A percentile compares a stretch with the other conserved stretches of the same genome.
These are phyloP conservation scores for Caenorhabditis imperialis DNA, from an alignment of 2,888 invertebrate genomes.

Conservation along the genomic window DNA sequence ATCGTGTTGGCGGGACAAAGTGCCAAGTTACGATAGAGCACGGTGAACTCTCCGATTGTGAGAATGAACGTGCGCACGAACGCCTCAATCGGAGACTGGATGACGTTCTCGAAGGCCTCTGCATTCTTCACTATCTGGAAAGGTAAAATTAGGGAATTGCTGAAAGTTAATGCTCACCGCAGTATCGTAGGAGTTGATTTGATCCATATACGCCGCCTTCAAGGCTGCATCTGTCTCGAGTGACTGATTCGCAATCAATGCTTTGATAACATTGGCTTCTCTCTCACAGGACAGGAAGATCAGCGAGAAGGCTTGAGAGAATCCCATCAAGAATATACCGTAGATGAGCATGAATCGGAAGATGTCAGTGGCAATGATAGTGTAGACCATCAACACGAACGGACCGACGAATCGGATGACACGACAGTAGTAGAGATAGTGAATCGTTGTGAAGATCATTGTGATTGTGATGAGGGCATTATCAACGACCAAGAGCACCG, in stretches of 20 bases:
- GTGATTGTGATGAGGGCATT: constrained; percentile 55
- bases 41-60: constrained; percentile 85
- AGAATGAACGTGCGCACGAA: constrained; percentile 94
- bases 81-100: constrained; percentile 57
- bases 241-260: constrained; percentile 19
- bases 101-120: constrained; percentile 50
- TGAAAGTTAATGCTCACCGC: constrained; percentile 2
- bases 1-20: constrained; percentile 57
- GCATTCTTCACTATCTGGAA: constrained; percentile 46
- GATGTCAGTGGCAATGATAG: constrained; percentile 96
- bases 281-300: constrained; percentile 64
- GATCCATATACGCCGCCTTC: neutral
- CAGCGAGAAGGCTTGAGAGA: constrained; percentile 86
- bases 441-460: constrained; percentile 57
- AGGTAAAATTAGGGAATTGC: neutral
- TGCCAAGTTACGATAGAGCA: constrained; percentile 62
- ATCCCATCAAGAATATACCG: constrained; percentile 95
- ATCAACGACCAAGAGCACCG: constrained; percentile 56
- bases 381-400: constrained; percentile 98
- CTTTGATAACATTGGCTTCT: constrained; percentile 40
- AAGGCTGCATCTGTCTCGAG: neutral
- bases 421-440: constrained; percentile 59
- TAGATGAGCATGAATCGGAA: constrained; percentile 96
- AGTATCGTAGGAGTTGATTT: constrained; percentile 14
- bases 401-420: constrained; percentile 86